Evolutionary conservation across 1,140 invertebrate genomes (phyloP), one percentile per base, ranked within the genome.

Genomic region (Trachymyrmex septentrionalis): DNA sequence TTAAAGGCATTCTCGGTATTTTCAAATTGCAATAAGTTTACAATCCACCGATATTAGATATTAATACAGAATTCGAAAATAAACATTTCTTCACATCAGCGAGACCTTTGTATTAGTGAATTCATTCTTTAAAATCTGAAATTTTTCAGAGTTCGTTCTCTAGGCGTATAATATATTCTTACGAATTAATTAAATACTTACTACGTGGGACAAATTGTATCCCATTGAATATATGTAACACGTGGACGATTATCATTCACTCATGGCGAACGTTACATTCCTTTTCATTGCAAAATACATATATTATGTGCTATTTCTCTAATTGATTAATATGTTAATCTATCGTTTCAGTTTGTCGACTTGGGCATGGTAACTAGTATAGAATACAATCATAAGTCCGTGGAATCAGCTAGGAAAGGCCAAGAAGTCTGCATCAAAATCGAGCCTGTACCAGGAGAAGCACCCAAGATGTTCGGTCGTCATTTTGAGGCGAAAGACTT

Each of bases 381-480:
- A 93, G 98, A 99, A 95, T 96, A 96, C 87, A 98, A 98, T 95
- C 97, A 97, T 96, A 97, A 99, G 97, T 94, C 98, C 95, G 97
- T 99, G 84, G 99, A 99, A 73, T 96, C 96, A 10, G 99, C 99
- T 0, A 96, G 98, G 73, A 99, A 99, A 95, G 99, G 99, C 3
- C 98, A 99, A 95, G 99, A 99, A 96, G 99, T 99, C 12, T 99
- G 99, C 95, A 97, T 99, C 87, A 99, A 99, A 96, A 99, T 99
- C 88, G 99, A 99, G 89, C 97, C 99, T 4, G 97, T 98, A 55
- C 97, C 99, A 19, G 99, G 99, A 0, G 99, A 99, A 95, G 97
- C 99, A 44, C 99, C 99, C 1, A 99, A 99, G 96, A 98, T 99
- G 97, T 99, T 98, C 95, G 99, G 99, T 0, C 96, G 99, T 86